A percentile compares a stretch with the other conserved stretches of the same genome.
phyloP scores from a whole-genome alignment of 2,888 invertebrate genomes.

The Stenoptilia bipunctidactyla region DNA sequence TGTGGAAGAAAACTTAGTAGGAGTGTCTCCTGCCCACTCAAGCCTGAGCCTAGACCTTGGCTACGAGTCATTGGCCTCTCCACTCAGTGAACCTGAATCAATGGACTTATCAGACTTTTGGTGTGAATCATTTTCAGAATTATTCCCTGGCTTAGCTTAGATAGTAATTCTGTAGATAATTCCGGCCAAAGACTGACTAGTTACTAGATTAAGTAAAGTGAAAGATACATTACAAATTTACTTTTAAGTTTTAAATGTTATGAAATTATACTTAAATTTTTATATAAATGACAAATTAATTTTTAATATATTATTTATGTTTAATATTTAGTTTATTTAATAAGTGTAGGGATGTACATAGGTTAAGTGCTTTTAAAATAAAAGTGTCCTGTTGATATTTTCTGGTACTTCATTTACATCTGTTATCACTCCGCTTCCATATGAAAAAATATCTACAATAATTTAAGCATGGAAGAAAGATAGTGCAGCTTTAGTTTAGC shows the following conservation, averaged over 20 bases:
- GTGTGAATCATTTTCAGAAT: conserved; percentile 81
- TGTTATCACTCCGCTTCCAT: too few relatives aligned
- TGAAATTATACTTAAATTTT: conserved; percentile 24
- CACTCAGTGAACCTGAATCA: conserved; percentile 55
- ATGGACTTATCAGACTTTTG: conserved; percentile 75
- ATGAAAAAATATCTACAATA: too few relatives aligned
- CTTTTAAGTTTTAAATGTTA: conserved; percentile 17
- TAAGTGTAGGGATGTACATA: conserved; percentile 38
- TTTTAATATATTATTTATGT: conserved; percentile 17
- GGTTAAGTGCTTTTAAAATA: conserved; percentile 31
- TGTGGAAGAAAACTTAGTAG: conserved; percentile 39
- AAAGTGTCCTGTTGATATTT: conserved; percentile 15
- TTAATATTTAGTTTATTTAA: conserved; percentile 3
- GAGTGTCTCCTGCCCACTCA: conserved; percentile 53
- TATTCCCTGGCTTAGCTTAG: conserved; percentile 81
- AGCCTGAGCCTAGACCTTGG: conserved; percentile 56
- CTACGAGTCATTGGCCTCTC: conserved; percentile 61
- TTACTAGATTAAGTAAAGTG: conserved; percentile 25
- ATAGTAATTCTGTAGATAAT: conserved; percentile 29
- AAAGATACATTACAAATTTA: too few relatives aligned
- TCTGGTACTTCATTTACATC: too few relatives aligned
- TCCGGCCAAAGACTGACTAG: conserved; percentile 65
- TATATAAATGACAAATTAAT: conserved; percentile 31
- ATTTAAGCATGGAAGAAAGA: too few relatives aligned
- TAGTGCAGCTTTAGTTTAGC: too few relatives aligned